phyloP scores from a whole-genome alignment of 2,113 vertebrate genomes.

The Thinocorus orbignyianus region DNA sequence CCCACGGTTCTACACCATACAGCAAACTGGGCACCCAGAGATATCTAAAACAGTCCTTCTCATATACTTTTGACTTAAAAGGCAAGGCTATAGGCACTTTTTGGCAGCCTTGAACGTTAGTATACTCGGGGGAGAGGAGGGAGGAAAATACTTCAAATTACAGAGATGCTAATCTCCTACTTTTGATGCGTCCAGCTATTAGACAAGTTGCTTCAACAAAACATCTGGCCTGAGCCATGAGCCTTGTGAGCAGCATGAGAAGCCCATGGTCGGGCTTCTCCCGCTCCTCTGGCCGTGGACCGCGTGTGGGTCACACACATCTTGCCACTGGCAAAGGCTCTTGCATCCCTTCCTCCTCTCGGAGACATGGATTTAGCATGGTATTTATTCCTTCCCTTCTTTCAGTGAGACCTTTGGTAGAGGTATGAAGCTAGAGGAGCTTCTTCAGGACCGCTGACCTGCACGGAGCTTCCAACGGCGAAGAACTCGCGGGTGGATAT shows the following conservation, averaged over 20 bases:
- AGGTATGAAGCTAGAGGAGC: neutral
- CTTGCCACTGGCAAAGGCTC: neutral
- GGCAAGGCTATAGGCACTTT: constrained; percentile 7
- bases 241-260: neutral
- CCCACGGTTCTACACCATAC: neutral
- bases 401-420: neutral
- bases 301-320: fast-evolving
- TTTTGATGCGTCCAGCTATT: neutral
- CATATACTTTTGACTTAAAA: constrained; percentile 34
- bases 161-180: constrained; percentile 49
- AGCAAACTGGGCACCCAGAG: constrained; percentile 24
- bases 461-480: neutral
- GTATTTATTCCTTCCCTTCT: neutral
- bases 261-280: neutral
- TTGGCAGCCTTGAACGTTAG: neutral
- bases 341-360: neutral
- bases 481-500: neutral
- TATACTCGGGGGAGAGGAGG: neutral
- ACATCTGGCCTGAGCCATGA: neutral
- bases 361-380: neutral
- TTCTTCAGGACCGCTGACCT: neutral
- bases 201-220: neutral
- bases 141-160: constrained; percentile 46
- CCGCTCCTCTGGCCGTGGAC: fast-evolving
- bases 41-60: neutral